Base-by-base conservation (phyloP, 2,888 invertebrate species). In the Cacoxenus indagator region DNA sequence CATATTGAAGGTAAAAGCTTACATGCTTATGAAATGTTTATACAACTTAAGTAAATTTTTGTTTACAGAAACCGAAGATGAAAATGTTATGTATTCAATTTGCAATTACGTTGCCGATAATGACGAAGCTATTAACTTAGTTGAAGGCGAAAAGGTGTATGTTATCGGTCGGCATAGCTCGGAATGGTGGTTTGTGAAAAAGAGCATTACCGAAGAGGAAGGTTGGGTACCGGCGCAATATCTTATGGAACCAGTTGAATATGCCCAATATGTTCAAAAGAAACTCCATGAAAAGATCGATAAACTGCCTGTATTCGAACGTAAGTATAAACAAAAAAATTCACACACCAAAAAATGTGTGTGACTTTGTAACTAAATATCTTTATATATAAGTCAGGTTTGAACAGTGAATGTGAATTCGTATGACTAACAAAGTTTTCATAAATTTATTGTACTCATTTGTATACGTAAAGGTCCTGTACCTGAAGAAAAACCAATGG, bases 191-290 rank as follows among this genome's bases (percentile, higher is more conserved):
- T 95, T 94, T 84, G 95, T 97, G 0, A 93, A 92, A 78, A 97
- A 97, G 87, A 93, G 95, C 86, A 89, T 96, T 27, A 96, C 96
- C 0, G 94, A 95, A 86, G 96, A 97, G 88, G 95, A 94, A 80
- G 97, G 97, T 70, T 96, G 95, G 94, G 96, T 96, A n/a, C 96
- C 96, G 17, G 95, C 96, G 0, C 94, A 95, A 85, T 94, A 95
- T 84, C 90, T 97, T 3, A 93, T 96, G 91, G 94, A 95, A 80
- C 94, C 95, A 86, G 90, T 90, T 2, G 93, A 93, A 77, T 97
- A 96, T 83, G 93, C 93, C 0, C 89, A 93, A 55, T 96, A 95
- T 81, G 91, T 97, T 9, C 95, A 96, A 84, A 94, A 93, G 88
- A 96, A 95, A 88, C 89, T 97, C 1, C 93, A 95, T 82, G 96